Evolutionary conservation across 2,888 invertebrate species (phyloP).

Genomic region (Sussaba pulchella): DNA sequence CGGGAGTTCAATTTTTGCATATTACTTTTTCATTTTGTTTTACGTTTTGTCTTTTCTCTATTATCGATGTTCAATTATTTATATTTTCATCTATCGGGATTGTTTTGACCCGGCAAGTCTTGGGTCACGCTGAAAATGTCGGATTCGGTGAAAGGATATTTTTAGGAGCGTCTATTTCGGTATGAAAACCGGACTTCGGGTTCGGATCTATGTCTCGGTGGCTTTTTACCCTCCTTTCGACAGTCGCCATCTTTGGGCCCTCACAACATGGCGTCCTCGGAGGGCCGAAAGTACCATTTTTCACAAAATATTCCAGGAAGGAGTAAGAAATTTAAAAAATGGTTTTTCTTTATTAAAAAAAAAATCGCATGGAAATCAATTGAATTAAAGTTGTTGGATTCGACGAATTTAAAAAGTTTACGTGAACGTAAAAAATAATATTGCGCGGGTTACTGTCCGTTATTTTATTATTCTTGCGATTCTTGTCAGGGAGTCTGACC

Average conservation of each 20-base stretch:
- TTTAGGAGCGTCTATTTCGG: conserved; percentile 12
- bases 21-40: background rate
- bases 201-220: conserved; percentile 19
- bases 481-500: background rate
- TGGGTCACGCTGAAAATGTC: background rate
- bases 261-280: conserved; percentile 45
- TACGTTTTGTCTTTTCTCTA: background rate
- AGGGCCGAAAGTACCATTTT: conserved; percentile 39
- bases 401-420: no score
- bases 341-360: no score
- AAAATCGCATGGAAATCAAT: no score
- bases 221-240: conserved; percentile 26
- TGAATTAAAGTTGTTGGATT: no score
- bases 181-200: conserved; percentile 2
- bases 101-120: conserved; percentile 3
- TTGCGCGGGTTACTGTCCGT: no score
- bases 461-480: no score
- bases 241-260: conserved; percentile 47
- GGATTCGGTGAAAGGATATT: conserved; percentile 29
- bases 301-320: no score
- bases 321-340: no score
- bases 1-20: background rate
- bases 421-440: no score
- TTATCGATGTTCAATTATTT: no score
- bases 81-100: conserved; percentile 5